A percentile compares a stretch with the other conserved stretches of the same genome.
phyloP scores from a whole-genome alignment of 1,140 invertebrate species.

The Papilio aristodemus region DNA sequence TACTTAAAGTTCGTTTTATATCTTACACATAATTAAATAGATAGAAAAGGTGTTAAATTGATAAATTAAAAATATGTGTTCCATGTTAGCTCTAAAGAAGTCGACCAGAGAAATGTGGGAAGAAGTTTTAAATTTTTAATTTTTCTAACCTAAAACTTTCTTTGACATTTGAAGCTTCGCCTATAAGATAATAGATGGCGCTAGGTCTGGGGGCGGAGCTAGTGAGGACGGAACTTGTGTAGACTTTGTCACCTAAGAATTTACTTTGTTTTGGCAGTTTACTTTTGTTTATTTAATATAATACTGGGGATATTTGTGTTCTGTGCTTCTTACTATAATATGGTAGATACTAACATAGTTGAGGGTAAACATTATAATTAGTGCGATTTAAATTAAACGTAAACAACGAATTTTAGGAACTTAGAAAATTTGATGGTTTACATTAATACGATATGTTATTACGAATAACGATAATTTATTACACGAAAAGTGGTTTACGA shows the following conservation, averaged over 20 bases:
- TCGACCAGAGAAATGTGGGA: neutral
- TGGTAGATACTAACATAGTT: no score
- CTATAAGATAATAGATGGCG: conserved; percentile 55
- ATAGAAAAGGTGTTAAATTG: conserved; percentile 1
- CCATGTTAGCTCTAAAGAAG: neutral
- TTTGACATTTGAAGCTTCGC: conserved; percentile 24
- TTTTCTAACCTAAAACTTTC: conserved; percentile 35
- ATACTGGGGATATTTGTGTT: neutral
- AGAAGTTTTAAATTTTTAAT: neutral
- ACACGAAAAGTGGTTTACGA: no score
- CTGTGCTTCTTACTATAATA: no score
- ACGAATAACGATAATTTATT: no score
- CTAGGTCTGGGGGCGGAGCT: conserved; percentile 41
- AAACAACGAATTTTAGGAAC: no score
- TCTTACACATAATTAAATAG: conserved; percentile 4
- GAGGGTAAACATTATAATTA: no score
- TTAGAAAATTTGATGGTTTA: no score
- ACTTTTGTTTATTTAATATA: neutral
- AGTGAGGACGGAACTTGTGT: conserved; percentile 34
- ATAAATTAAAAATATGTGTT: conserved; percentile 17
- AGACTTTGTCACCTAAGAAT: conserved; percentile 49
- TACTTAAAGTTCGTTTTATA: conserved; percentile 42
- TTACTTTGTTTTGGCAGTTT: conserved; percentile 37
- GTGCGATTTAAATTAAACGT: no score
- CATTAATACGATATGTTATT: no score